Conservation (phyloP, 2,797 vertebrate genomes). For the Tinamus major region DNA sequence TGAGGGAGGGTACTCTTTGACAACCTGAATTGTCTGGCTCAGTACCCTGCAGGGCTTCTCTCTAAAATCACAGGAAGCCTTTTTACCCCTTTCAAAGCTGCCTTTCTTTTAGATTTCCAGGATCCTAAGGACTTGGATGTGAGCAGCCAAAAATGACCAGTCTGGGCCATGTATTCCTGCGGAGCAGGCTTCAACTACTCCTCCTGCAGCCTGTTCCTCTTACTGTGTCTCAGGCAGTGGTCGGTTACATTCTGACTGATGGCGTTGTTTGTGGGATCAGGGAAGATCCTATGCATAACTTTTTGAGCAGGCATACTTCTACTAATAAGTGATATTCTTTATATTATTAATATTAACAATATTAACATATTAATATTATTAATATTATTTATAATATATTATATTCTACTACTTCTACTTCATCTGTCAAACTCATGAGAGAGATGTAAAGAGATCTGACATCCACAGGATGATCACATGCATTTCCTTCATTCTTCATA, state of each 20-base stretch:
- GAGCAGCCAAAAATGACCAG: not conserved
- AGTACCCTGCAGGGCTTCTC: rapidly evolving
- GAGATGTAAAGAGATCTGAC: too few species aligned
- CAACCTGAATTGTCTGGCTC: not conserved
- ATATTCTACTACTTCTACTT: not conserved
- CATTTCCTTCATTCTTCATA: not conserved
- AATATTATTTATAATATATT: too few species aligned
- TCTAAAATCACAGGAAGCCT: not conserved
- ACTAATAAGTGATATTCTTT: too few species aligned
- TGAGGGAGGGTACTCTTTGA: not conserved
- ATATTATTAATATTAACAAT: too few species aligned
- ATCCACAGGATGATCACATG: not conserved
- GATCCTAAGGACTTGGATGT: not conserved
- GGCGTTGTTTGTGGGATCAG: not conserved
- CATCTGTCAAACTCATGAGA: not conserved
- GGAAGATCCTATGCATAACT: not conserved
- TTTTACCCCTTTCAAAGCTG: not conserved
- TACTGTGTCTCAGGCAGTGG: not conserved
- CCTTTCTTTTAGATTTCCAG: not conserved
- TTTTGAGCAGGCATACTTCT: not conserved
- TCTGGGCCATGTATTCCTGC: not conserved
- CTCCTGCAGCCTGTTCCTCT: not conserved
- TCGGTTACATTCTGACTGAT: not conserved
- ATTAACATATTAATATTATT: too few species aligned
- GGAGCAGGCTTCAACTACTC: not conserved